A percentile compares a stretch with the other conserved stretches of the same genome.
Evolutionary conservation across 2,113 vertebrate species (phyloP).

Genomic region (Rhinolophus sinicus): DNA sequence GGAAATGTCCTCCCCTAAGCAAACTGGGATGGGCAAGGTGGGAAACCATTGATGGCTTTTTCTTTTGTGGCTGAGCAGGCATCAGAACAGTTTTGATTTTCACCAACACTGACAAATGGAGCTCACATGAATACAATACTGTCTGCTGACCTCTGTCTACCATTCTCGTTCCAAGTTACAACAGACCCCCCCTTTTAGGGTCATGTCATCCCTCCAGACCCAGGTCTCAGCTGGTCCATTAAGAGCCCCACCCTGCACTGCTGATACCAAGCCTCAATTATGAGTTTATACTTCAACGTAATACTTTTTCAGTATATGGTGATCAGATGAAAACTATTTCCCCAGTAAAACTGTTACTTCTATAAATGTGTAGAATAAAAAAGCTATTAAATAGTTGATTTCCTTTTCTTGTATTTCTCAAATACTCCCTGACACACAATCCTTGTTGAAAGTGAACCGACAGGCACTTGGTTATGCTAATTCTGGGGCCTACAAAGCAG

Average conservation of each 20-base stretch:
- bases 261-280: background rate
- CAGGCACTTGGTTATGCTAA: background rate
- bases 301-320: slow-evolving; percentile 17
- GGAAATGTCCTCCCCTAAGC: background rate
- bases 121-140: background rate
- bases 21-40: background rate
- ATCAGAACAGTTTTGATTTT: background rate
- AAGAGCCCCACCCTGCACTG: background rate
- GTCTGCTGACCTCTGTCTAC: background rate
- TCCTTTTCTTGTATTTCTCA: slow-evolving; percentile 57
- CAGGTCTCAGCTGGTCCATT: background rate
- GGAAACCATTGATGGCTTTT: background rate
- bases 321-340: background rate
- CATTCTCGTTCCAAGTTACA: background rate
- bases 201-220: background rate
- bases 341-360: slow-evolving; percentile 50
- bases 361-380: slow-evolving; percentile 35
- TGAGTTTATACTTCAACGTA: slow-evolving; percentile 14
- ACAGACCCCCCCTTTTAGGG: background rate
- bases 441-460: background rate
- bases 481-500: background rate
- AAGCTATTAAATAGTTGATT: slow-evolving; percentile 19
- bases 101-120: background rate
- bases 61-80: background rate
- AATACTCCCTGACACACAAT: background rate